Base-by-base conservation (phyloP, 1,140 invertebrate species). In the Manduca sexta region DNA sequence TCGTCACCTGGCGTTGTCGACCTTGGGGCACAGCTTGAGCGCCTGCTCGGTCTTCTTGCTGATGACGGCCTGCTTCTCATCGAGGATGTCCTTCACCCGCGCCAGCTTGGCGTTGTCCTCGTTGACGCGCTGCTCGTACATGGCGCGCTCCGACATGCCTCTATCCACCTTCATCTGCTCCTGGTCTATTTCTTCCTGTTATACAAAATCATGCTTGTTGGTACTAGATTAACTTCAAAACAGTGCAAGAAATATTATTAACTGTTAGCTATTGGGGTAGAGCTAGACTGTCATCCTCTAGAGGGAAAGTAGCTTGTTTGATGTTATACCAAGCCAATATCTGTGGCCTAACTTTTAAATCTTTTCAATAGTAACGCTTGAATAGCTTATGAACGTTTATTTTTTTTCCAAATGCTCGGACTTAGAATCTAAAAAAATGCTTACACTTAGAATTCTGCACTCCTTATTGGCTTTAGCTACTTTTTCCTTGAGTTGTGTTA, bases 1-100 rank as follows among this genome's bases (percentile, higher is more conserved):
- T 10, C 12, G 3, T 39, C 38, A 74, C 88, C 79, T 86, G 1
- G 74, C 61, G 10, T 84, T 85, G 0, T 84, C 58, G 13, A 89
- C 73, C 49, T 87, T 74, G 0, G 71, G 51, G 37, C 86, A 87
- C 26, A 75, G 52, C 43, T 56, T 58, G 30, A 67, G 54, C 21
- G 87, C 87, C 26, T 74, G 57, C 12, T 61, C 35, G 5, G 51
- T 49, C 30, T 69, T 69, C 37, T 60, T 51, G 1, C 74, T 41
- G 1, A 89, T 59, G 11, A 66, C 33, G 1, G 60, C 64, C 1
- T 75, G 50, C 48, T 84, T 65, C 51, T 80, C 77, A 15, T 84
- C 61, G 15, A 86, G 50, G 15, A 74, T 61, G 6, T 49, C 49
- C 8, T 68, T 49, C n/a, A 78, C 60, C 37, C 73, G 59, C 31